Conservation (phyloP, 2,113 vertebrate genomes). For the Cyanoderma ruficeps region DNA sequence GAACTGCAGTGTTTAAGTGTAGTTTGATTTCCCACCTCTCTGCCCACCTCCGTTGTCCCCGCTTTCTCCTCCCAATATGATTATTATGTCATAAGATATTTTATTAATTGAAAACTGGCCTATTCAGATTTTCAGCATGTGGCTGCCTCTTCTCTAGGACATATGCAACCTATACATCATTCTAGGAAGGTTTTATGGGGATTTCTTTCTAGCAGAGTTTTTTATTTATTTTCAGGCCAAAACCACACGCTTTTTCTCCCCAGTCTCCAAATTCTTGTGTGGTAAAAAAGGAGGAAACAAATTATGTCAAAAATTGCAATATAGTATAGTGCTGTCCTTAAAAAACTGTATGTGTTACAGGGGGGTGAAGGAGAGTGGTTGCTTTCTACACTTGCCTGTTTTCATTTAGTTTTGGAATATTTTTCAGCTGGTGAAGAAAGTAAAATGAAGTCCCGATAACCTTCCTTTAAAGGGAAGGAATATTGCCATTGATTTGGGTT, state of each 20-base stretch:
- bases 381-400: background rate
- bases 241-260: background rate
- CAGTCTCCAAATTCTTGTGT: background rate
- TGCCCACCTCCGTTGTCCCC: fast-evolving
- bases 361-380: background rate
- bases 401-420: background rate
- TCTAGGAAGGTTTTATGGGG: background rate
- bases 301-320: background rate
- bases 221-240: background rate
- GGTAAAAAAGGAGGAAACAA: background rate
- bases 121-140: background rate
- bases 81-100: background rate
- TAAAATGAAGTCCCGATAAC: background rate
- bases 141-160: background rate
- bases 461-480: background rate
- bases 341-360: background rate
- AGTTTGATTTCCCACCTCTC: background rate
- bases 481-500: background rate
- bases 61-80: background rate
- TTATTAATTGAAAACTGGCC: background rate
- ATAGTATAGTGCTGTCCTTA: background rate
- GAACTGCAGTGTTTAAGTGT: background rate
- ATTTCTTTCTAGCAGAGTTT: background rate
- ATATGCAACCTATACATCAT: background rate
- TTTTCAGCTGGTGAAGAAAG: background rate